Conservation (phyloP, 1,140 invertebrate species). For the Drosophila rhopaloa region DNA sequence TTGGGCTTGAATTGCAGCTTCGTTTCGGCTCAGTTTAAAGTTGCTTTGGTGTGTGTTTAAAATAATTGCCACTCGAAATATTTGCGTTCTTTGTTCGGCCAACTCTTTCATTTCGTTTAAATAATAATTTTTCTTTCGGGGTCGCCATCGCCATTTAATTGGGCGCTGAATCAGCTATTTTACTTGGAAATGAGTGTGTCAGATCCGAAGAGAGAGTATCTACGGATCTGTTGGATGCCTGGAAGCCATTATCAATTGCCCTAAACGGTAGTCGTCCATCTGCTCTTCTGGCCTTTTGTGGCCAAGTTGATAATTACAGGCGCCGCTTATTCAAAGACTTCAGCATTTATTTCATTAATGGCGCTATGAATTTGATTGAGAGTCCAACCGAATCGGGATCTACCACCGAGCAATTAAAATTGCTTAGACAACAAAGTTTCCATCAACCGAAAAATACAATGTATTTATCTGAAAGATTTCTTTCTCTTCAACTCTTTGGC, state of each 20-base stretch:
- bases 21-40: conserved; percentile 39
- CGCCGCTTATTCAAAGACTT: conserved; percentile 71
- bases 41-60: conserved; percentile 68
- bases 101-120: conserved; percentile 73
- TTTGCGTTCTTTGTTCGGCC: conserved; percentile 67
- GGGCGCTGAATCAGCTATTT: conserved; percentile 81
- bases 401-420: conserved; percentile 67
- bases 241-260: conserved; percentile 68
- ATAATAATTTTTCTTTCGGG: conserved; percentile 43
- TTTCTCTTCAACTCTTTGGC: conserved; percentile 21
- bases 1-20: conserved; percentile 20
- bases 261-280: conserved; percentile 77
- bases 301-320: conserved; percentile 71
- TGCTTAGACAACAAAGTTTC: conserved; percentile 65
- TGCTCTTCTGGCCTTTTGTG: conserved; percentile 58
- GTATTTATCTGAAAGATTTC: conserved; percentile 30
- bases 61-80: conserved; percentile 83
- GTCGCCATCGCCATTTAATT: conserved; percentile 58
- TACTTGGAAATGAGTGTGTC: conserved; percentile 16
- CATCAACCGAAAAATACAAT: conserved; percentile 11
- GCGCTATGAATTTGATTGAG: conserved; percentile 60
- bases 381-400: conserved; percentile 40
- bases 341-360: conserved; percentile 61
- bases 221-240: conserved; percentile 56
- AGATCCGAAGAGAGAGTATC: conserved; percentile 32